Base-by-base conservation (phyloP, 2,888 invertebrate species). In the Dyspetes luteomarginatus region DNA sequence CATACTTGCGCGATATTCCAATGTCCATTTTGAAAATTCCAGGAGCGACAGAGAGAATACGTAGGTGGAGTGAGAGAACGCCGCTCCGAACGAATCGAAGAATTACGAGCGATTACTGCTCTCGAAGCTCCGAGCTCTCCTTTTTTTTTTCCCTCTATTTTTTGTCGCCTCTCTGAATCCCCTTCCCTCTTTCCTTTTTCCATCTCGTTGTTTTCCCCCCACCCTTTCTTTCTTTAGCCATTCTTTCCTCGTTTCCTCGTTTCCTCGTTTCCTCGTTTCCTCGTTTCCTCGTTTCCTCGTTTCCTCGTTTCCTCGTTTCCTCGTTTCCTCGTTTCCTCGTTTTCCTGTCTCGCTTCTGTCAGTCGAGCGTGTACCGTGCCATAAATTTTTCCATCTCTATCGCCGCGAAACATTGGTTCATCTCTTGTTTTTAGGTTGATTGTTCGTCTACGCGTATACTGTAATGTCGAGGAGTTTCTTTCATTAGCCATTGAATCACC, bases 101-200 rank as follows among this genome's bases (percentile, higher is more conserved):
- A 83, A 83, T 83, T 79, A 81, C 81, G 79, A 76, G 65, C 77
- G 78, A 79, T 83, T 81, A 81, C 78, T 72, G 60, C 64, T 73
- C 36, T 58, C 64, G 68, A 24, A 28, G 30, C 56, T 26, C 22
- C 62, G 22, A 36, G 19, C 43, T 65, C 48, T 36, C 41, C 48
- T 64, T 22, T 41, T 24, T 43, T 48, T 22, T 62, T 71, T 5
- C 19, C 58, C 7, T 68, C 36, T 68, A 62, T 79, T 76, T 62
- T 55, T 62, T 19, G 69, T 75, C 26, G 41, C 28, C 41, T 62
- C 60, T 73, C 55, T 36, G 15, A 36, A 55, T 26, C 62, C 9
- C 30, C 19, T 71, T 55, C 17, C 30, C 48, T 17, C 45, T 41
- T 43, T 7, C n/a, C 7, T 43, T n/a, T 30, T 26, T 7, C 17